phyloP scores from a whole-genome alignment of 53 echinoderm and acorn worm species.

The Hippasteria phrygiana region DNA sequence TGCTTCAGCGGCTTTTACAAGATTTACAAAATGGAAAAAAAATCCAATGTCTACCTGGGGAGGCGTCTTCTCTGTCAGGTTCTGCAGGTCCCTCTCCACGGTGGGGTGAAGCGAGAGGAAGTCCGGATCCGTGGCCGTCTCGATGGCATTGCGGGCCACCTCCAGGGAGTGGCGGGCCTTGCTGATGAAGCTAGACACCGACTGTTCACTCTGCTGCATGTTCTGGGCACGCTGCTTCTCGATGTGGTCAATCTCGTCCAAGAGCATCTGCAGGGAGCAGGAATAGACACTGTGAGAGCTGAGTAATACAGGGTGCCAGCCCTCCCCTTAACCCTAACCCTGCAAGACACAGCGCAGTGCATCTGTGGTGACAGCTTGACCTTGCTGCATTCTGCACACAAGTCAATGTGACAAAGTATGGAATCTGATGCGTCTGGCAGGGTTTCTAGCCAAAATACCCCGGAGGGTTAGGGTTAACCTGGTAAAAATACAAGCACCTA shows the following conservation, averaged over 20 bases:
- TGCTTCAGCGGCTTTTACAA: too few species aligned
- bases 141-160: conserved; percentile 61
- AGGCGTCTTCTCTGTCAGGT: conserved; percentile 46
- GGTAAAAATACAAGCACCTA: too few species aligned
- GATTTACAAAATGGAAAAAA: too few species aligned
- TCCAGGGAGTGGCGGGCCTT: conserved; percentile 58
- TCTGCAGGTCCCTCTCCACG: conserved; percentile 55
- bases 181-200: conserved; percentile 41
- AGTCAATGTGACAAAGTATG: too few species aligned
- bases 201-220: conserved; percentile 55
- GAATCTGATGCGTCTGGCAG: too few species aligned
- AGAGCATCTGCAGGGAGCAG: background rate
- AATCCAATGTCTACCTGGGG: conserved; percentile 14
- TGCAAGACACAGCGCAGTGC: too few species aligned
- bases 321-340: too few species aligned
- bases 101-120: conserved; percentile 59
- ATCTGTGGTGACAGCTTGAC: too few species aligned
- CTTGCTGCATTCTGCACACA: too few species aligned
- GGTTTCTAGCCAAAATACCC: too few species aligned
- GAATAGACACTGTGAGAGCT: background rate
- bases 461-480: too few species aligned
- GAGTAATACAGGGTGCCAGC: too few species aligned
- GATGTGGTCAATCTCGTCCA: conserved; percentile 61
- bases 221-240: conserved; percentile 63
- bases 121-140: conserved; percentile 57